A percentile compares a stretch with the other conserved stretches of the same genome.
Evolutionary conservation across 2,888 invertebrate species (phyloP).

Genomic region (Pseudococcus jackbeardsleyi): DNA sequence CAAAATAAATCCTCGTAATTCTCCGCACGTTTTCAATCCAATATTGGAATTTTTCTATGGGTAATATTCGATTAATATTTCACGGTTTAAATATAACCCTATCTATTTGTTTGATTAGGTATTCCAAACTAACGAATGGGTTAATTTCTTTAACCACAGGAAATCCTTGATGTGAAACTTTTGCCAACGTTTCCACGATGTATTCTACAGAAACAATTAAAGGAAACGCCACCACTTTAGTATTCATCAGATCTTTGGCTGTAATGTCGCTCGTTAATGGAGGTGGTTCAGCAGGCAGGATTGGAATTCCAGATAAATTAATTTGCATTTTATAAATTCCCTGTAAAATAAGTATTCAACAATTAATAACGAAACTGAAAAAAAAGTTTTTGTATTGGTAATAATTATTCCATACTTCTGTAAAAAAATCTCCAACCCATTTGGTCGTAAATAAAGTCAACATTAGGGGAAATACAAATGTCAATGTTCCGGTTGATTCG

Average conservation of each 20-base stretch:
- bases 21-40: conserved; percentile 65
- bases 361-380: background rate
- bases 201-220: conserved; percentile 68
- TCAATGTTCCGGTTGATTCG: conserved; percentile 76
- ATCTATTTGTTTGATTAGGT: no score
- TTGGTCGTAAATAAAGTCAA: conserved; percentile 76
- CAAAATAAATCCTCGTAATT: conserved; percentile 71
- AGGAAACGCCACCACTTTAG: conserved; percentile 68
- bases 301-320: conserved; percentile 68
- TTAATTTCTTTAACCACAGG: conserved; percentile 68
- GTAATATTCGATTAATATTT: background rate
- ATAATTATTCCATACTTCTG: conserved; percentile 71
- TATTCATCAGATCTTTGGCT: conserved; percentile 68
- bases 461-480: conserved; percentile 77
- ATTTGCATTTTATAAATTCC: conserved; percentile 68
- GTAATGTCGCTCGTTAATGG: conserved; percentile 68
- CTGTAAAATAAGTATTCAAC: conserved; percentile 62
- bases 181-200: conserved; percentile 68
- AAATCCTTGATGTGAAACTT: conserved; percentile 68
- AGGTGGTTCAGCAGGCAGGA: conserved; percentile 68
- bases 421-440: conserved; percentile 78
- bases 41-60: background rate
- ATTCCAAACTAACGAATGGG: background rate
- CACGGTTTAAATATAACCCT: no score
- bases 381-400: background rate